A percentile compares a stretch with the other conserved stretches of the same genome.
phyloP scores from a whole-genome alignment of 2,888 invertebrate genomes.

The Heliconius erato region DNA sequence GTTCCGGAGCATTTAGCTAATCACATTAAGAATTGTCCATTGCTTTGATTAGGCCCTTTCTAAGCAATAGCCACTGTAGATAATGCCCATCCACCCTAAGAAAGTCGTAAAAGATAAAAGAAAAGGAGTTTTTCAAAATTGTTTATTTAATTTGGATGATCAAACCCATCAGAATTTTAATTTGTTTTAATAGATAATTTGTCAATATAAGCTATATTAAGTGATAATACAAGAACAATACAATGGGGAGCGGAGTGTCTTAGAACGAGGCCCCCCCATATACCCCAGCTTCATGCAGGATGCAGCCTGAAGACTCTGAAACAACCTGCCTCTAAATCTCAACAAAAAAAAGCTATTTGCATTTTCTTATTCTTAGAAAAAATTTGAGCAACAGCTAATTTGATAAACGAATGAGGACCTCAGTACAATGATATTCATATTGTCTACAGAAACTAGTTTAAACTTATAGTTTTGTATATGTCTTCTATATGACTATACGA shows the following conservation, averaged over 20 bases:
- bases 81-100: background rate
- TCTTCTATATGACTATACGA: no score
- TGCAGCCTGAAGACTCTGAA: background rate
- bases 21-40: conserved; percentile 9
- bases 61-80: background rate
- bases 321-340: background rate
- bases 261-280: no score
- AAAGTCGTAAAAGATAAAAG: background rate
- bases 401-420: background rate
- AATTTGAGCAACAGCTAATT: background rate
- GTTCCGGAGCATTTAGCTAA: conserved; percentile 27
- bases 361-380: background rate
- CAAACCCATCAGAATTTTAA: no score
- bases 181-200: no score
- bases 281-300: no score
- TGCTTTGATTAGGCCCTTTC: conserved; percentile 28
- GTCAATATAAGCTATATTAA: no score
- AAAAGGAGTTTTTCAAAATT: no score
- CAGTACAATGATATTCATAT: background rate
- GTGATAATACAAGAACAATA: no score
- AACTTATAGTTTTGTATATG: no score
- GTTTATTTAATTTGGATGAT: no score
- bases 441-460: background rate
- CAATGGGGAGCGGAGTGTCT: no score
- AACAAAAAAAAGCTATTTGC: background rate